Evolutionary conservation across 53 echinoderm and acorn worm genomes (phyloP), one percentile per base, ranked within the genome.

Genomic region (Zoroaster sp.): DNA sequence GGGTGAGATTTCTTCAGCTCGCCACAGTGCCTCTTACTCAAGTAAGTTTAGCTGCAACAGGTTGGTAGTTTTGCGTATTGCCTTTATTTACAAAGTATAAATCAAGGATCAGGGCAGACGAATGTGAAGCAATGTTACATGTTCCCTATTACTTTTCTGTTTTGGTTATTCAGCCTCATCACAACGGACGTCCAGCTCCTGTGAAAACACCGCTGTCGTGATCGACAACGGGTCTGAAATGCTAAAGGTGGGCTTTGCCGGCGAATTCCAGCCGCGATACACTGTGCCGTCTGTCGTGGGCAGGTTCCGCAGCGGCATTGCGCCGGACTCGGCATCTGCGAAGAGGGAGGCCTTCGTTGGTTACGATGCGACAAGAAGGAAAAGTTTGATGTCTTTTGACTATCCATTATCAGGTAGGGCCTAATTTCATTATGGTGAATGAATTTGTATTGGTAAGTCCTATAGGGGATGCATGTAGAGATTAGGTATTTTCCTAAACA

Each of bases 201-300:
- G 69, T 42, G 73, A 89, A 31, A 96, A 95, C 30, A 89, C 93
- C 1, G 93, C 95, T 5, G 77, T 96, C 35, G 94, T 96, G 39
- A 59, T 96, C 40, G 96, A 96, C 70, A 96, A 96, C 87, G 96
- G 96, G 0, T 95, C 96, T 0, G 91, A 95, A 47, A 72, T 91
- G 69, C 54, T 96, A 37, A 96, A 93, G 83, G 94, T 91, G 11
- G 96, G 96, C 35, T 92, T 96, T 68, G 88, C 91, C 3, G 95
- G 94, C 40, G 95, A 91, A 38, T 40, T 77, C 13, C 69, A 78
- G 17, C 96, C 96, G 0, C 87, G 95, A 21, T 89, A 88, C n/a
- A 77, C 73, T 25, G 69, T 96, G 18, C 95, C 94, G 0, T 88
- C 90, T 30, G 90, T 92, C 20, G 91, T 95, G 18, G 91, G 91